phyloP scores from a whole-genome alignment of 2,888 invertebrate genomes.

The Didymodactylos carnosus region DNA sequence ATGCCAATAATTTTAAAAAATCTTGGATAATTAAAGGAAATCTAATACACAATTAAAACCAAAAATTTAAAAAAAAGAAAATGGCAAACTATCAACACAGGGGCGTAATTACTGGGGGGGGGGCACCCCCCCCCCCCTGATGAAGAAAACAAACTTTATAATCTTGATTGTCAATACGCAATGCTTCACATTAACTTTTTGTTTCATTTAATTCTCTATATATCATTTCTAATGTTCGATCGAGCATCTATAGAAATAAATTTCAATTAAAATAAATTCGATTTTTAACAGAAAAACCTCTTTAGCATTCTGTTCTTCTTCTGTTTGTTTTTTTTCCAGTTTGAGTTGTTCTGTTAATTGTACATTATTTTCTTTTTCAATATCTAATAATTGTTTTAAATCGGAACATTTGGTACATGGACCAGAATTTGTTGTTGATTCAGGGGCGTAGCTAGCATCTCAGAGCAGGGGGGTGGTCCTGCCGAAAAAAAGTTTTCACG shows the following conservation, averaged over 20 bases:
- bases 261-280: not conserved
- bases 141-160: not conserved
- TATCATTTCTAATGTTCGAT: not conserved
- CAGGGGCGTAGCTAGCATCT: too few species aligned
- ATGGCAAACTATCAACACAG: not conserved
- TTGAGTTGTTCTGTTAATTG: not conserved
- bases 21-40: not conserved
- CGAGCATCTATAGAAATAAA: not conserved
- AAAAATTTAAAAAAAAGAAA: not conserved
- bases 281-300: not conserved
- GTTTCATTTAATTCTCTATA: not conserved
- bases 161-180: not conserved
- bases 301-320: not conserved
- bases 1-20: not conserved
- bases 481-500: too few species aligned
- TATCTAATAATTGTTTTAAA: not conserved
- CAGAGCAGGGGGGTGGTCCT: too few species aligned
- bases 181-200: not conserved
- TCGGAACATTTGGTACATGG: not conserved
- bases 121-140: too few species aligned
- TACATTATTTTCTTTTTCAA: not conserved
- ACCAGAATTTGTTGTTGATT: not conserved
- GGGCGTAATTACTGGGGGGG: too few species aligned
- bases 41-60: not conserved
- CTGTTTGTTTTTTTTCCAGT: not conserved